Evolutionary conservation across 2,797 vertebrate species (phyloP).

Genomic region (Morus bassanus): DNA sequence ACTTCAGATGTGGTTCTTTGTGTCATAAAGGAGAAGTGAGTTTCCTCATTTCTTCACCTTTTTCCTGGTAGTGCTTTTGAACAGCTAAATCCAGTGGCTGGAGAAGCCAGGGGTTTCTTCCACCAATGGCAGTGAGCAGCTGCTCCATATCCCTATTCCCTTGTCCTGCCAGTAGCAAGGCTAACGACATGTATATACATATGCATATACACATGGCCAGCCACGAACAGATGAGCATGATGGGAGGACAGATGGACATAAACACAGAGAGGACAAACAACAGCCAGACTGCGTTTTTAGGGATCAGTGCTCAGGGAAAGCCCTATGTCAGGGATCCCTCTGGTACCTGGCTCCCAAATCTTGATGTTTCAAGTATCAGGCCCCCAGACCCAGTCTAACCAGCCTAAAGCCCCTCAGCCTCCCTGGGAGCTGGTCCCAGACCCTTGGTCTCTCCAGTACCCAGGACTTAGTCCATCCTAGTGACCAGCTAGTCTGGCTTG

Average conservation of each 20-base stretch:
- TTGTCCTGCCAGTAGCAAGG: background rate
- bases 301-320: background rate
- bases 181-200: background rate
- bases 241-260: background rate
- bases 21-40: background rate
- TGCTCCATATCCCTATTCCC: background rate
- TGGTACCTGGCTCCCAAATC: background rate
- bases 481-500: background rate
- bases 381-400: background rate
- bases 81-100: background rate
- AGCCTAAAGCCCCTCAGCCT: background rate
- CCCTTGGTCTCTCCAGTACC: background rate
- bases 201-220: fast-evolving
- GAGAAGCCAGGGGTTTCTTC: background rate
- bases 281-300: background rate
- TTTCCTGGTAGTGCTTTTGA: background rate
- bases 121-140: background rate
- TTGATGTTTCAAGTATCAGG: background rate
- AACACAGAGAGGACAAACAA: background rate
- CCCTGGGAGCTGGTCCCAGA: background rate
- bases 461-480: background rate
- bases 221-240: background rate
- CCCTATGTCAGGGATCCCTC: background rate
- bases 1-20: background rate
- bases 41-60: background rate